Base-by-base conservation (phyloP, 2,888 invertebrate genomes). In the Alitta virens region DNA sequence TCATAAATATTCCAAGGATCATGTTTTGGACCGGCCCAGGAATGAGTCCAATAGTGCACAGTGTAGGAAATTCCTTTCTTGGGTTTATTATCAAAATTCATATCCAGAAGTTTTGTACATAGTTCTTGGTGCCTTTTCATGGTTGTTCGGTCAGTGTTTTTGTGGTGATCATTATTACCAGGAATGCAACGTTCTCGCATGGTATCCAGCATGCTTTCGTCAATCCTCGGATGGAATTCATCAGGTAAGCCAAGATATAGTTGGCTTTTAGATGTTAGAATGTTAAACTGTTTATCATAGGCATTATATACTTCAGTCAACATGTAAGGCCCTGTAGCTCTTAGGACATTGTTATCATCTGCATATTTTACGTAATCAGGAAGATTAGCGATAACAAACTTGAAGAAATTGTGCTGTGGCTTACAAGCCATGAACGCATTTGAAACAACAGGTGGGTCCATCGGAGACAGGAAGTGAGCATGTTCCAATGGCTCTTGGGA, bases 361-460 rank as follows among this genome's bases (percentile, higher is more conserved):
- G 57, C 16, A 49, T 24, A 55, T 12, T 63, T 63, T 2, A 62
- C 43, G 54, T 65, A 55, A 24, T 42, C 24, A 5, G 46, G n/a
- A 21, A 68, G 61, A 38, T 56, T 23, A 1, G 14, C 16, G 50
- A 68, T 63, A 42, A 64, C 46, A 0, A 33, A 14, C 2, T 46
- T 18, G 38, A 68, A 65, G 50, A 68, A 66, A 21, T 60, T 43
- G 54, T 68, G 68, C 16, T 50, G 50, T 12, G 60, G 58, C 16
- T 60, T 25, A 49, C 63, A 65, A 14, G 65, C 67, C 67, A 68
- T 68, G 23, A 68, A 46, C 16, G 67, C 68, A 60, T 68, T 68
- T 12, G 64, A 64, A n/a, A 66, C 68, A 5, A 64, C 56, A 5
- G 64, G 64, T 14, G 49, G 46, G 5, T 27, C 50, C 26, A 60